phyloP scores from a whole-genome alignment of 2,797 vertebrate genomes.

The Catostomus latipinnis region DNA sequence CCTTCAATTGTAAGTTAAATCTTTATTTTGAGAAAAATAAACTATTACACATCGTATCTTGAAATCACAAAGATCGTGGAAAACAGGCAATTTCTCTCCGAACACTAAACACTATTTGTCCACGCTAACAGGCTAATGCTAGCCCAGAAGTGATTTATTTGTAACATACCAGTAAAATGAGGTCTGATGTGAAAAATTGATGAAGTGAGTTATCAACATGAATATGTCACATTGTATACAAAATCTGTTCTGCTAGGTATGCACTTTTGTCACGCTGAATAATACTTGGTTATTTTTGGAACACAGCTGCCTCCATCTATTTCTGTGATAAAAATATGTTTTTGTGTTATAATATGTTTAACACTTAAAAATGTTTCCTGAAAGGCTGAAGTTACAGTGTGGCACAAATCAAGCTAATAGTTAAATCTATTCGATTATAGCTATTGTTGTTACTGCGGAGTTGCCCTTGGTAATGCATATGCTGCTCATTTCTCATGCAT shows the following conservation, averaged over 20 bases:
- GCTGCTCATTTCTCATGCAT: background rate
- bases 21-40: background rate
- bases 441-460: background rate
- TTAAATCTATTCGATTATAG: background rate
- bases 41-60: background rate
- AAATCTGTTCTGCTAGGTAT: too few species aligned
- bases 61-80: background rate
- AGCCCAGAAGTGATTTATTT: slow-evolving; percentile 17
- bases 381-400: too few species aligned
- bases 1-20: slow-evolving; percentile 11
- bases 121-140: too few species aligned
- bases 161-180: background rate
- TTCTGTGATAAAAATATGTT: background rate
- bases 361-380: background rate
- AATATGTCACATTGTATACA: too few species aligned
- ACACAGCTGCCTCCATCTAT: too few species aligned
- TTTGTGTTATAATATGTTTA: background rate
- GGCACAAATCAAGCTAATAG: background rate
- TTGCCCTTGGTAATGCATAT: background rate
- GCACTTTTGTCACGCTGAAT: too few species aligned
- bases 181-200: too few species aligned
- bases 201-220: too few species aligned
- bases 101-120: too few species aligned
- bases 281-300: too few species aligned
- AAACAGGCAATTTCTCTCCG: background rate